Base-by-base conservation (phyloP, 2,797 vertebrate species). In the Crocodylus rhombifer region DNA sequence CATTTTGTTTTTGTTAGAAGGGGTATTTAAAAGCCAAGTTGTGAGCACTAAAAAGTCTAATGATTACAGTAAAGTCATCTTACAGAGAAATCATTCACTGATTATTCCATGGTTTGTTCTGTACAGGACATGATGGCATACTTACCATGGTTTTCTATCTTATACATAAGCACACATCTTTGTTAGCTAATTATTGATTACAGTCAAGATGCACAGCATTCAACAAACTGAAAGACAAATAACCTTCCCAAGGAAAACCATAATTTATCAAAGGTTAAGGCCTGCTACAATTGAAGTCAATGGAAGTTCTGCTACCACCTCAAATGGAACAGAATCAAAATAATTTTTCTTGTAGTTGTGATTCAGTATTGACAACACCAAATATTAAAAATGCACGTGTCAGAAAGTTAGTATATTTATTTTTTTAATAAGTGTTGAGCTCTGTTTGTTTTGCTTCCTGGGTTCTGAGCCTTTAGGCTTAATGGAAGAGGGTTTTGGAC, bases 51-150 rank as follows among this genome's bases (percentile, higher is more conserved):
- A 36, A 36, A 30, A 69, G 17, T 12, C 30, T 12, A 6, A 33
- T 69, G 18, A 33, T 17, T 21, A 69, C 42, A 51, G 42, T 51
- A 51, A 51, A 51, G 42, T 51, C 10, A 51, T 51, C 42, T 51
- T 51, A 51, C 42, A 51, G 10, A 51, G 42, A 51, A 51, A 51
- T 51, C 42, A 13, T 63, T 80, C 42, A 51, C 28, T 25, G 28
- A n/a, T 55, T 57, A 0, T 10, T 0, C 67, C 30, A 8, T 2
- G 1, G 3, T 28, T 80, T 91, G 82, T 62, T 30, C 57, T 1
- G 0, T 3, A 1, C 2, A 30, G 51, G 28, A 1, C 0, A 1
- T 25, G 36, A 10, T 26, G 26, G 73, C 36, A 15, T 36, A 13
- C 11, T 16, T 62, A 57, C 67, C 30, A 58, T 42, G 63, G 14